Evolutionary conservation across 2,797 vertebrate genomes (phyloP), one percentile per base, ranked within the genome.

Genomic region (Neolamprologus multifasciatus): DNA sequence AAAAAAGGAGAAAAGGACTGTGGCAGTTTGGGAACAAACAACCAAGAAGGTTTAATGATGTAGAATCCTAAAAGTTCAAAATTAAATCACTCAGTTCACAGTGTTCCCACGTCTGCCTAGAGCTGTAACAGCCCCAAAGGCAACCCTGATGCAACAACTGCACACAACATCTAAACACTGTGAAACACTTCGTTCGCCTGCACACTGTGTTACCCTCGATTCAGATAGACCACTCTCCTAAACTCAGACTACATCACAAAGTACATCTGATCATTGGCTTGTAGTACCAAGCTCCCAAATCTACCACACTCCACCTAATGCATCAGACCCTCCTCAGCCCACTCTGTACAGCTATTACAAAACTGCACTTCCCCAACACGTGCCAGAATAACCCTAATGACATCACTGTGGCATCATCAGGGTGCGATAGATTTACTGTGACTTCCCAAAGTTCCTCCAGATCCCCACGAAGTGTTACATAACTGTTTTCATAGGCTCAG

Each of bases 111-210:
- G 6, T 59, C 82, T 78, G 87, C 83, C 64, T 51, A 29, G 3
- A 84, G 89, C 81, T 82, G 29, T 6, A 80, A 85, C 79, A 81
- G 59, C 19, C 84, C 84, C 29, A 82, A 79, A 87, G 89, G 90
- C 69, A 84, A 76, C 83, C 2, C 89, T 87, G 89, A 87, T 48
- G 86, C 82, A 89, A 92, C 54, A 83, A 31, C 67, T 78, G 79
- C 76, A 54, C 43, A 7, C 51, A 21, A 38, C 43, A 78, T 83
- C 57, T 85, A 79, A 80, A 54, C 67, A 45, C 77, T 45, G 10
- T 2, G 6, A 85, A 29, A n/a, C 21, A 45, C 50, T 81, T 78
- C 50, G 57, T 86, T 82, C 43, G 40, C 77, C 71, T 86, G 74
- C 71, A 67, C 62, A 14, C 31, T 16, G 77, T 9, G 45, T 87